Evolutionary conservation across 2,113 vertebrate genomes (phyloP).

Genomic region (Myxocyprinus asiaticus): DNA sequence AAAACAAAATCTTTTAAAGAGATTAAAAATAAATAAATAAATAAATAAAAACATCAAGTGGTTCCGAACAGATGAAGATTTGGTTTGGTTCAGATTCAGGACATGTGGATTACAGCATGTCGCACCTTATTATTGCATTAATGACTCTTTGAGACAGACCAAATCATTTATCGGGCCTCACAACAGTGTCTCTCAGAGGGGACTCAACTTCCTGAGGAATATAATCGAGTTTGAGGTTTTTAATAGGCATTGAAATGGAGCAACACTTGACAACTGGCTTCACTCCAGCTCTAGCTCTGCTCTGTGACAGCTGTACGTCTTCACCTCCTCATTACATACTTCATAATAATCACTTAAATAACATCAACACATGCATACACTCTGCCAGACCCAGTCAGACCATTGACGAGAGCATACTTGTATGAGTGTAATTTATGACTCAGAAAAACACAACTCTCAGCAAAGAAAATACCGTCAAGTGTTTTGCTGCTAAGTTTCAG

Average conservation of each 20-base stretch:
- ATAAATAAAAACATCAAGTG: slow-evolving; percentile 11
- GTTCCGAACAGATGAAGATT: slow-evolving; percentile 3
- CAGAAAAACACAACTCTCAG: too few relatives aligned
- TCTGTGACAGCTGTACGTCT: slow-evolving; percentile 44
- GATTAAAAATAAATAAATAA: too few relatives aligned
- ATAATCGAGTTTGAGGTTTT: slow-evolving; percentile 39
- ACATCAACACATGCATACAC: slow-evolving; percentile 33
- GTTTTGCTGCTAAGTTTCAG: too few relatives aligned
- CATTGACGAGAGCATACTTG: background rate
- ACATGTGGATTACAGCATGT: slow-evolving; percentile 17
- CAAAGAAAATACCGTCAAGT: too few relatives aligned
- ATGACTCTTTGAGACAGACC: slow-evolving; percentile 29
- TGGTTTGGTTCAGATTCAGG: background rate
- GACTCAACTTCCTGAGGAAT: slow-evolving; percentile 36
- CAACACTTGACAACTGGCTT: slow-evolving; percentile 37
- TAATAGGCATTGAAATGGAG: slow-evolving; percentile 38
- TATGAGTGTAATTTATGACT: background rate
- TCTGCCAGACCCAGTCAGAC: slow-evolving; percentile 1
- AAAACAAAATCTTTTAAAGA: too few relatives aligned
- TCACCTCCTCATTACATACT: slow-evolving; percentile 50
- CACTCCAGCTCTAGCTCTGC: slow-evolving; percentile 41
- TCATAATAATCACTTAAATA: slow-evolving; percentile 51
- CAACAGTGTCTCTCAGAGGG: slow-evolving; percentile 1
- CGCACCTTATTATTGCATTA: slow-evolving; percentile 21
- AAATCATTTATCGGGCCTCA: slow-evolving; percentile 2